phyloP scores from a whole-genome alignment of 2,113 vertebrate genomes.

The Archocentrus centrarchus region DNA sequence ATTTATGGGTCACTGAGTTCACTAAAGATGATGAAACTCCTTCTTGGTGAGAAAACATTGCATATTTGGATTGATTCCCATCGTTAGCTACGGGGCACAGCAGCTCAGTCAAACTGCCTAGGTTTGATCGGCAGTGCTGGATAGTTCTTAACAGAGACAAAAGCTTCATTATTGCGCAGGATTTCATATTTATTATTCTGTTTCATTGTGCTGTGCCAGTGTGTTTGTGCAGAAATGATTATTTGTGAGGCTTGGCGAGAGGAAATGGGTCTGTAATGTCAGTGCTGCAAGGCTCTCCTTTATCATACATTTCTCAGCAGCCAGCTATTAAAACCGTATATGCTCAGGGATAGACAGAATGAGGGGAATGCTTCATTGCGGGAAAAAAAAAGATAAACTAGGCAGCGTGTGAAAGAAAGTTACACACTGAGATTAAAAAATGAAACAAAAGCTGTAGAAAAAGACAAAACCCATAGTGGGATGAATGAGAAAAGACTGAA shows the following conservation, averaged over 20 bases:
- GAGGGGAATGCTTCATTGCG: conserved; percentile 9
- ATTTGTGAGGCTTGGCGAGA: not conserved
- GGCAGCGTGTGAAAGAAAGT: conserved; percentile 12
- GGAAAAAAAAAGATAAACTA: conserved; percentile 18
- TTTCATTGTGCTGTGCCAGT: conserved; percentile 21
- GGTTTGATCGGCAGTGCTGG: not conserved
- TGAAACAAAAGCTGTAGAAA: conserved; percentile 7
- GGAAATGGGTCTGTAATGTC: conserved; percentile 47
- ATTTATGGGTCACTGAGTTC: conserved; percentile 24
- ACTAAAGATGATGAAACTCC: conserved; percentile 21
- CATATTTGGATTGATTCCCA: conserved; percentile 29
- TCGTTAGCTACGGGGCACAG: conserved; percentile 3
- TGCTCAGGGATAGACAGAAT: conserved; percentile 24
- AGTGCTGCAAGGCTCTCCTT: conserved; percentile 41
- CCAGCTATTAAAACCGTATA: conserved; percentile 39
- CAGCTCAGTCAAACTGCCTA: not conserved
- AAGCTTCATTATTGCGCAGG: conserved; percentile 12
- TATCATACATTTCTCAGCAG: conserved; percentile 41
- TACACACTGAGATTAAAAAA: conserved; percentile 13
- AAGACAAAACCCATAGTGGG: not conserved
- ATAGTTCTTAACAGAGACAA: conserved; percentile 23
- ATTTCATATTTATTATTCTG: conserved; percentile 20
- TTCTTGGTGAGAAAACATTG: conserved; percentile 14
- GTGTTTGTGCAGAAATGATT: conserved; percentile 24
- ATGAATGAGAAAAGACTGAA: not conserved